A percentile compares a stretch with the other conserved stretches of the same genome.
Conservation (phyloP, 2,888 invertebrate genomes). For the Phengaris alcon region DNA sequence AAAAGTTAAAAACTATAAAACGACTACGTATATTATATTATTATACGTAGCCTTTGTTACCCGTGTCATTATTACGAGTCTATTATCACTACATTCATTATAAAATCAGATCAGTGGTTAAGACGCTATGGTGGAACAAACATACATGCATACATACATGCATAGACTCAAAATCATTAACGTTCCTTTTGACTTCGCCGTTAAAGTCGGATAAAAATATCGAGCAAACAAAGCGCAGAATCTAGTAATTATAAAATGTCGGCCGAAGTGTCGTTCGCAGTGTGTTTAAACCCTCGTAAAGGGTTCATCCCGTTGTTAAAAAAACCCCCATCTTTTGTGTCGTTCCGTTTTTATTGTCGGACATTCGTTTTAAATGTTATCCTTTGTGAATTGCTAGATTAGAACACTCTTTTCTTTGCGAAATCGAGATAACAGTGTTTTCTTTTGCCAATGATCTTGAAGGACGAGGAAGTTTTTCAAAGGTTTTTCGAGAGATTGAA, state of each 20-base stretch:
- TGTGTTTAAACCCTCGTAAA: conserved; percentile 39
- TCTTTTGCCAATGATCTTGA: background rate
- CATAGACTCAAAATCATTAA: too few relatives aligned
- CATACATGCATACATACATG: too few relatives aligned
- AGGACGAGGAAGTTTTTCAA: background rate
- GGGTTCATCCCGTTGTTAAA: conserved; percentile 32
- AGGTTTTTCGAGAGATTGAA: background rate
- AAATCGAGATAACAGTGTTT: conserved; percentile 25
- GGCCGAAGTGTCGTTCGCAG: conserved; percentile 32
- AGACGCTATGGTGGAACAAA: too few relatives aligned
- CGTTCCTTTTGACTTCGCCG: too few relatives aligned
- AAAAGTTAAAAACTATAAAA: too few relatives aligned
- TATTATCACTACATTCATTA: too few relatives aligned
- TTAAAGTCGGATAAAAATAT: background rate
- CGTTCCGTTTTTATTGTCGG: conserved; percentile 35
- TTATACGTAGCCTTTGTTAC: too few relatives aligned
- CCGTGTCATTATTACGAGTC: too few relatives aligned
- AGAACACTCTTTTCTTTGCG: conserved; percentile 18
- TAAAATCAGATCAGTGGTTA: too few relatives aligned
- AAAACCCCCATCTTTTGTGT: conserved; percentile 30
- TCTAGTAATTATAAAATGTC: conserved; percentile 21
- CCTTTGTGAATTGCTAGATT: conserved; percentile 27
- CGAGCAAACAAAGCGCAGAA: background rate
- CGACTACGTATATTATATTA: too few relatives aligned
- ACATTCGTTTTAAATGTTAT: conserved; percentile 29